phyloP scores from a whole-genome alignment of 2,888 invertebrate genomes.

The Aspidiotus destructor region DNA sequence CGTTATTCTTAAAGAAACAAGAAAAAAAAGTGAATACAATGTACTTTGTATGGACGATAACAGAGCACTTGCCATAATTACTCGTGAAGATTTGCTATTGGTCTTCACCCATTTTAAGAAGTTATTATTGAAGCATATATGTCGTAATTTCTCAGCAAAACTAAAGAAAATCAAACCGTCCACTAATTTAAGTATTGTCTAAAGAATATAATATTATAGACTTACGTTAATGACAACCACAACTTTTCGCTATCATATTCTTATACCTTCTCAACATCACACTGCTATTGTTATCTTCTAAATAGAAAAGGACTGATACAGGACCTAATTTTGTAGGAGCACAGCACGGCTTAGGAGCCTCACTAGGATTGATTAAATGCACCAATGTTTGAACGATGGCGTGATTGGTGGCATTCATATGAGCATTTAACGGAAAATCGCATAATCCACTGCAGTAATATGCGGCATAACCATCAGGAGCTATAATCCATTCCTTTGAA shows the following conservation, averaged over 20 bases:
- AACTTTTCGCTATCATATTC: slow-evolving; percentile 96
- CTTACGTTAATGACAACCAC: slow-evolving; percentile 75
- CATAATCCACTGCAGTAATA: slow-evolving; percentile 94
- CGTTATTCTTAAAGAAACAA: too few relatives aligned
- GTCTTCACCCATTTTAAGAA: too few relatives aligned
- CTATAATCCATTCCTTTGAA: slow-evolving; percentile 86
- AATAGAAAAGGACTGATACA: slow-evolving; percentile 93
- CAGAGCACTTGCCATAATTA: too few relatives aligned
- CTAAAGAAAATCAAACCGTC: too few relatives aligned
- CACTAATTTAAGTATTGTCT: too few relatives aligned
- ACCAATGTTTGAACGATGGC: slow-evolving; percentile 96
- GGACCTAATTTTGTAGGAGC: slow-evolving; percentile 89
- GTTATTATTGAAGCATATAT: too few relatives aligned
- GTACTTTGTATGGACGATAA: too few relatives aligned
- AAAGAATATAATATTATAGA: too few relatives aligned
- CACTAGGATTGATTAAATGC: slow-evolving; percentile 80
- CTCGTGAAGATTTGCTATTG: too few relatives aligned
- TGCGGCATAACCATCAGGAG: slow-evolving; percentile 91
- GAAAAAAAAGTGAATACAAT: too few relatives aligned
- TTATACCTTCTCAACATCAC: slow-evolving; percentile 97
- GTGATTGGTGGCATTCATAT: slow-evolving; percentile 94
- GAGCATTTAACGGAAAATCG: slow-evolving; percentile 84
- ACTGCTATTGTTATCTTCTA: slow-evolving; percentile 84
- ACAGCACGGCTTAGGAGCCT: slow-evolving; percentile 93
- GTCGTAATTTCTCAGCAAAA: too few relatives aligned